Conservation (phyloP, 1,140 invertebrate genomes). For the Hetaerina americana region DNA sequence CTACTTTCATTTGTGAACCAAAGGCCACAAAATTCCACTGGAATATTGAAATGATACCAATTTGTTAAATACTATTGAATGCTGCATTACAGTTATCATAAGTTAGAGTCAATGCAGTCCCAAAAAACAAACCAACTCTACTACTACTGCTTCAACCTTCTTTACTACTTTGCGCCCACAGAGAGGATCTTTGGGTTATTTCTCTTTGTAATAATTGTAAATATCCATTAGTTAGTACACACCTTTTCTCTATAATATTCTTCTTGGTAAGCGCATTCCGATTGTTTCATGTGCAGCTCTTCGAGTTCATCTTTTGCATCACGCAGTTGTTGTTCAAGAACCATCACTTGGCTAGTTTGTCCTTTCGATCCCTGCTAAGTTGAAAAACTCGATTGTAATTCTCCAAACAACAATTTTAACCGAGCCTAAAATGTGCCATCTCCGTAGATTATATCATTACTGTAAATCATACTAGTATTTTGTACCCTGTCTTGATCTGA, state of each 20-base stretch:
- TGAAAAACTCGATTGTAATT: not conserved
- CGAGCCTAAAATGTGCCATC: no score
- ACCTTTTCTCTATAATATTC: slow-evolving; percentile 9
- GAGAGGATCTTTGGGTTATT: no score
- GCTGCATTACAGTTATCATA: no score
- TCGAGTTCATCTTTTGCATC: slow-evolving; percentile 51
- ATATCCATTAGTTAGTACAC: slow-evolving; percentile 3
- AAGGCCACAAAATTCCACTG: not conserved
- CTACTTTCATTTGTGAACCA: not conserved
- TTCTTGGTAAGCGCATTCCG: slow-evolving; percentile 35
- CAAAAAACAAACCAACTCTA: no score
- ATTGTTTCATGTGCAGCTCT: slow-evolving; percentile 52
- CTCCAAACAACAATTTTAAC: not conserved
- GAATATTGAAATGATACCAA: no score
- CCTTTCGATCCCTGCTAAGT: slow-evolving; percentile 36
- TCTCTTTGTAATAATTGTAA: not conserved
- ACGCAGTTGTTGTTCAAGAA: slow-evolving; percentile 46
- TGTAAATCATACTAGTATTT: no score
- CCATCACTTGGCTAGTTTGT: slow-evolving; percentile 32
- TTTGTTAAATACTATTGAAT: no score
- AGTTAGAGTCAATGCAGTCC: no score
- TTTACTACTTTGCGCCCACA: no score
- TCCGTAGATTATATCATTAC: no score
- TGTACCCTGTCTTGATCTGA: slow-evolving; percentile 24
- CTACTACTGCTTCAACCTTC: no score